phyloP scores from a whole-genome alignment of 2,888 invertebrate genomes.

The Heliconius cydno region DNA sequence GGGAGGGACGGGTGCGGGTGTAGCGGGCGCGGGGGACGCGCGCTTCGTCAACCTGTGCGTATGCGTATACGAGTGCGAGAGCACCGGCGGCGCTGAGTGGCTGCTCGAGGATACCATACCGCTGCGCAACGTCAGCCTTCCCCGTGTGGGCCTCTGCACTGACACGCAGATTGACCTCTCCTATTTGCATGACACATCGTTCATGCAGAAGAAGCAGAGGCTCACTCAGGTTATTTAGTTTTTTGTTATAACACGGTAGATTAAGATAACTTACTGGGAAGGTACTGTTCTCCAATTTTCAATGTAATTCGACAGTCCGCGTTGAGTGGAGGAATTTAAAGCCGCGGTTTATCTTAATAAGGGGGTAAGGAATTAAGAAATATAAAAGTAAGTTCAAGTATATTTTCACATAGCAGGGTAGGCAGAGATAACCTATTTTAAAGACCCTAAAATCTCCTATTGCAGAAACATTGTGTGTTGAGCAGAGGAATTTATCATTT shows the following conservation, averaged over 20 bases:
- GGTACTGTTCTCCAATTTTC: not conserved
- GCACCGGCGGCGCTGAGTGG: slow-evolving; percentile 97
- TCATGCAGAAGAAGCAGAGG: slow-evolving; percentile 91
- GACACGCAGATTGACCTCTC: slow-evolving; percentile 93
- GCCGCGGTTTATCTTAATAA: not conserved
- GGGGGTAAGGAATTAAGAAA: no score
- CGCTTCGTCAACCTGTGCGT: slow-evolving; percentile 95
- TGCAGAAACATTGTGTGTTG: no score
- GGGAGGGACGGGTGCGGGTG: not conserved
- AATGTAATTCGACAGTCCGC: not conserved
- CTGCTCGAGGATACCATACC: slow-evolving; percentile 97
- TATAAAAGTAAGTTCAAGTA: no score
- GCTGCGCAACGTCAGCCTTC: slow-evolving; percentile 94
- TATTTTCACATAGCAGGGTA: no score
- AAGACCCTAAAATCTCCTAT: no score
- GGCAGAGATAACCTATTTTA: no score
- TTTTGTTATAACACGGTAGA: no score
- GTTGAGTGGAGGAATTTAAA: not conserved
- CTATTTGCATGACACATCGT: slow-evolving; percentile 90
- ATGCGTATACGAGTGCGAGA: slow-evolving; percentile 99
- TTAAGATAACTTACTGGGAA: not conserved
- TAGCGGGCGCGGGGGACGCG: slow-evolving; percentile 73
- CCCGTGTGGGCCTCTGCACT: slow-evolving; percentile 90
- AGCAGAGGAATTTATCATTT: no score
- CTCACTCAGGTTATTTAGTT: slow-evolving; percentile 85